Evolutionary conservation across 2,888 invertebrate species (phyloP).

Genomic region (Bimastos eiseni): DNA sequence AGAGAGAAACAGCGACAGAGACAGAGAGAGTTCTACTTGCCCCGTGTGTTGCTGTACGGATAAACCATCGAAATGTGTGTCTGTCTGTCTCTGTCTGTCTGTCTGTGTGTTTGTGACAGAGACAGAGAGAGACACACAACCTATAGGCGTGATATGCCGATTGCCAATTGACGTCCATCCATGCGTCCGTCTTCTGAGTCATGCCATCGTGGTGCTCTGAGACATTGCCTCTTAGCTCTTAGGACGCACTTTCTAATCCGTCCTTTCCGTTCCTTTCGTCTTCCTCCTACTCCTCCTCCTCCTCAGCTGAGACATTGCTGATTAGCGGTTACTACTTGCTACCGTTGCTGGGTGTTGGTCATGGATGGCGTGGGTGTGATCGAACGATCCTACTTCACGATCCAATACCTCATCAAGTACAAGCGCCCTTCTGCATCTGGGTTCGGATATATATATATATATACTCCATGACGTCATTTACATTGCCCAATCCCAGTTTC

Average conservation of each 20-base stretch:
- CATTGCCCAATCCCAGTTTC: neutral
- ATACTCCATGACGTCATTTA: neutral
- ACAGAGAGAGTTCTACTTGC: too few species aligned
- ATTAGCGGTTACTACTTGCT: neutral
- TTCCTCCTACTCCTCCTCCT: neutral
- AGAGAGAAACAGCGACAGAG: too few species aligned
- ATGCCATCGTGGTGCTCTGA: neutral
- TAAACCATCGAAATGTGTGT: neutral
- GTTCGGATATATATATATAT: too few species aligned
- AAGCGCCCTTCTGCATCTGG: neutral
- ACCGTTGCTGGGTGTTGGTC: neutral
- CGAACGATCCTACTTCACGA: neutral
- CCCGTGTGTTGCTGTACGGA: neutral
- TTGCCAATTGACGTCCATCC: neutral
- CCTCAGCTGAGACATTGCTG: neutral
- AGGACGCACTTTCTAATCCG: neutral
- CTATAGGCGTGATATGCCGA: too few species aligned
- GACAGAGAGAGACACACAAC: too few species aligned
- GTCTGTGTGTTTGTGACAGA: too few species aligned
- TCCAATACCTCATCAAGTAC: neutral
- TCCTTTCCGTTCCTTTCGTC: neutral
- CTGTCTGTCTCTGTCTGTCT: too few species aligned
- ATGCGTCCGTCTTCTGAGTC: neutral
- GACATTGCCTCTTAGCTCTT: neutral
- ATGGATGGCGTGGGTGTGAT: neutral